phyloP scores from a whole-genome alignment of 1,140 invertebrate genomes.

The Archegozetes longisetosus region DNA sequence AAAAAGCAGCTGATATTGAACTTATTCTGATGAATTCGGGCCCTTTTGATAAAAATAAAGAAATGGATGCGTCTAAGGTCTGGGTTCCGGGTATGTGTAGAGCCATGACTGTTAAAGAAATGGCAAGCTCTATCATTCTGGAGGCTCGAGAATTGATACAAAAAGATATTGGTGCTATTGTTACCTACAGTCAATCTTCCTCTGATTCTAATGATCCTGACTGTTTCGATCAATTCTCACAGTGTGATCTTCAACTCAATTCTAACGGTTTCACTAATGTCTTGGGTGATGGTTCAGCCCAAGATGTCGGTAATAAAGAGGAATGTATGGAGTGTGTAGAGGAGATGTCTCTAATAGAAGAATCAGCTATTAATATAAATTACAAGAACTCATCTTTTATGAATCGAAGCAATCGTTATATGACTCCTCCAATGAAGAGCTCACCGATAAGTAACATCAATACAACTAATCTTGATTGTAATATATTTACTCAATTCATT shows the following conservation, averaged over 20 bases:
- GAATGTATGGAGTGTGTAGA: background rate
- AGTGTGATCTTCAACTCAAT: no score
- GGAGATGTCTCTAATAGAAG: background rate
- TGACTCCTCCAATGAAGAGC: no score
- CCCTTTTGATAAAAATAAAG: slow-evolving; percentile 51
- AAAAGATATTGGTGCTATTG: slow-evolving; percentile 15
- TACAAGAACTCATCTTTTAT: no score
- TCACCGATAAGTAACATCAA: no score
- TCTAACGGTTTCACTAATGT: no score
- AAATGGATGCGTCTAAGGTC: background rate
- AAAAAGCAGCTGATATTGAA: slow-evolving; percentile 49
- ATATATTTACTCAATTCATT: no score
- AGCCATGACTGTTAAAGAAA: slow-evolving; percentile 59
- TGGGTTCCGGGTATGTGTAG: slow-evolving; percentile 22
- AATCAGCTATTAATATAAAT: background rate
- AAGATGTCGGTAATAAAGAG: background rate
- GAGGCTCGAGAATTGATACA: slow-evolving; percentile 57
- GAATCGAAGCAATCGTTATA: no score
- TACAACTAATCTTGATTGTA: no score
- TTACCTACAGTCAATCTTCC: background rate
- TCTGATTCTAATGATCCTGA: background rate
- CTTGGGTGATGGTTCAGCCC: no score
- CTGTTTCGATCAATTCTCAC: background rate
- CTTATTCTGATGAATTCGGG: slow-evolving; percentile 54
- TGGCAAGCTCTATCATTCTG: slow-evolving; percentile 53